These are phyloP conservation scores for Calypte anna DNA, from an alignment of 2,113 vertebrate genomes.

Conservation along the genomic window DNA sequence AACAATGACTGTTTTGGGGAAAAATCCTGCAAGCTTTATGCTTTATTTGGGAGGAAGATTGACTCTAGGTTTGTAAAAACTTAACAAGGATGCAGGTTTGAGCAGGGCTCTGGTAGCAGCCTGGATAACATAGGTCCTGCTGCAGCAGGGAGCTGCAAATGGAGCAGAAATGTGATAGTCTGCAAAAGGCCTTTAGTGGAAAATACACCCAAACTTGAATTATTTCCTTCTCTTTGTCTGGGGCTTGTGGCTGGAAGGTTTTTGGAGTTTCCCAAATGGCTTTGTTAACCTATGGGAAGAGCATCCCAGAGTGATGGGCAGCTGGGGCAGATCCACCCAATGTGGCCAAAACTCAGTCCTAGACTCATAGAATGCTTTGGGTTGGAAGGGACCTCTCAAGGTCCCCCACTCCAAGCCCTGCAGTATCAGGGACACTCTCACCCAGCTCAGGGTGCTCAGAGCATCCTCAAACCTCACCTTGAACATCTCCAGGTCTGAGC, in stretches of 20 bases:
- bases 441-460: no score
- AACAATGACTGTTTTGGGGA: not conserved
- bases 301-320: not conserved
- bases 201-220: not conserved
- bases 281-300: not conserved
- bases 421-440: no score
- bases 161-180: not conserved
- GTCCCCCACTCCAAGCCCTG: no score
- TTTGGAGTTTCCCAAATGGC: not conserved
- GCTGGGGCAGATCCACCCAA: not conserved
- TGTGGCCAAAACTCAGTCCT: not conserved
- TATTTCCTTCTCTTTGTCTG: not conserved
- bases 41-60: not conserved
- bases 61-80: not conserved
- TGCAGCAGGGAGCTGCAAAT: not conserved
- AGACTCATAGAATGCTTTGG: no score
- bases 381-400: no score
- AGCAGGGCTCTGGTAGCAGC: not conserved
- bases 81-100: not conserved
- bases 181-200: not conserved
- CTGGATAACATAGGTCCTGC: not conserved
- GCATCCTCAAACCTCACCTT: no score
- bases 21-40: not conserved
- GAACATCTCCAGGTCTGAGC: no score
- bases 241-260: not conserved